Evolutionary conservation across 1,140 invertebrate genomes (phyloP).

Genomic region (Daktulosphaira vitifoliae): DNA sequence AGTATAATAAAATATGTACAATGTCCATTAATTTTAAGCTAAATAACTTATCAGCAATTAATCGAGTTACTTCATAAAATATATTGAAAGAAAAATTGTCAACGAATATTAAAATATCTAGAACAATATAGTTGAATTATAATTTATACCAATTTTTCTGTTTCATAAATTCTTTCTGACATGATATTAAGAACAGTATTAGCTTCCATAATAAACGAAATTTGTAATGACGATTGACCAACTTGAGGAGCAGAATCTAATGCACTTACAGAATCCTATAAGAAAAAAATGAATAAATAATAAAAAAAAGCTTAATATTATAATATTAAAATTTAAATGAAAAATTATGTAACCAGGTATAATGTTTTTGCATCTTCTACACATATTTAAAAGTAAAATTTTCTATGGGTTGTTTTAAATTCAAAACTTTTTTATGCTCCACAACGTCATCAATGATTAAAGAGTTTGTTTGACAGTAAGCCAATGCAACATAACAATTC

Average conservation of each 20-base stretch:
- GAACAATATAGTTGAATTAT: background rate
- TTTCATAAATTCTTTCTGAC: conserved; percentile 9
- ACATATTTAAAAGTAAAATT: too few relatives aligned
- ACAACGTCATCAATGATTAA: too few relatives aligned
- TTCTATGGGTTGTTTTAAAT: too few relatives aligned
- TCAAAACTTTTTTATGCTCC: too few relatives aligned
- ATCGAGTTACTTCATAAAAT: too few relatives aligned
- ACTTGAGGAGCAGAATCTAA: conserved; percentile 8
- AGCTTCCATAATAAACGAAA: conserved; percentile 2
- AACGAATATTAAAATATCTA: too few relatives aligned
- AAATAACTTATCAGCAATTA: too few relatives aligned
- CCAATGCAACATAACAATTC: too few relatives aligned
- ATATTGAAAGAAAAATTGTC: too few relatives aligned
- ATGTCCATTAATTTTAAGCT: too few relatives aligned
- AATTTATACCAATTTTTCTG: conserved; percentile 6
- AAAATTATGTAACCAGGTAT: conserved; percentile 4
- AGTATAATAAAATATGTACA: too few relatives aligned
- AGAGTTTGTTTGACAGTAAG: too few relatives aligned
- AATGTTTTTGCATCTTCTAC: background rate
- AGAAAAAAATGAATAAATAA: background rate
- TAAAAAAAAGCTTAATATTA: background rate
- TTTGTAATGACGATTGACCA: background rate
- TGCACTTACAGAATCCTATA: conserved; percentile 15
- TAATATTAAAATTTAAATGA: background rate
- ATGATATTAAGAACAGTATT: conserved; percentile 5